Evolutionary conservation across 2,888 invertebrate genomes (phyloP).

Genomic region (Tipula vernalis): DNA sequence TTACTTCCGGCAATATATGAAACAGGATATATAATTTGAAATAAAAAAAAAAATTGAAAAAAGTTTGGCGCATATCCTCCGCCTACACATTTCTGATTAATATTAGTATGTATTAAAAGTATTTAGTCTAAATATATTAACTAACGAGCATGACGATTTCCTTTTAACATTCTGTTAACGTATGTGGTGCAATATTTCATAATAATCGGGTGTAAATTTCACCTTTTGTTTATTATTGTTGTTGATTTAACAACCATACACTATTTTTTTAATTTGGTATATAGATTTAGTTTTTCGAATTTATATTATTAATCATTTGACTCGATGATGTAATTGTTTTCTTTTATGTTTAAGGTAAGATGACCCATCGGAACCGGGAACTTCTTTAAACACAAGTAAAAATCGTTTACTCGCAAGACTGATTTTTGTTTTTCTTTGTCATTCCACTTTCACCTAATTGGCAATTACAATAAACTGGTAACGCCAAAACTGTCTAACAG

Average conservation of each 20-base stretch:
- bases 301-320: no score
- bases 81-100: not conserved
- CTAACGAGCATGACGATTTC: not conserved
- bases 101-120: no score
- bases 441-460: no score
- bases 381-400: no score
- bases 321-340: no score
- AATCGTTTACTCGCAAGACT: no score
- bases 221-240: not conserved
- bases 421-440: no score
- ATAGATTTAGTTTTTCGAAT: no score
- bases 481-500: no score
- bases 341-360: no score
- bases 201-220: not conserved
- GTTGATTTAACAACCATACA: not conserved
- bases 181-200: not conserved
- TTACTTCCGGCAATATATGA: not conserved
- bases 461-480: no score
- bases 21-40: not conserved
- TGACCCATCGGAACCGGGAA: no score
- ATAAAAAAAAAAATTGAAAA: not conserved
- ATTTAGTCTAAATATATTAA: not conserved
- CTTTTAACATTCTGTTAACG: not conserved
- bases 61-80: not conserved
- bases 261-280: not conserved